Evolutionary conservation across 2,888 invertebrate species (phyloP).

Genomic region (Camponotus fellah): DNA sequence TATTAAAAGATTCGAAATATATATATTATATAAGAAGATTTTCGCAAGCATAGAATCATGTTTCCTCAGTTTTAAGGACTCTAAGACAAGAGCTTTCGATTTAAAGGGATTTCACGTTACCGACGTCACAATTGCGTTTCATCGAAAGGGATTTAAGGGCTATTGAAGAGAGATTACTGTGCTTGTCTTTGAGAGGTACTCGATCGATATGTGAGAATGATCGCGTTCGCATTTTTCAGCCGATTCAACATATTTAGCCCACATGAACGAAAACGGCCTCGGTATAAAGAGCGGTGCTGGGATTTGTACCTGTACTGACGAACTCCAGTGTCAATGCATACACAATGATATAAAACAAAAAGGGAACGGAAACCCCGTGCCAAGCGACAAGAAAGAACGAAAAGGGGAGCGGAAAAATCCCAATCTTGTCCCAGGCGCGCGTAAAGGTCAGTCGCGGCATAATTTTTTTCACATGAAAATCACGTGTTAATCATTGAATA

Average conservation of each 20-base stretch:
- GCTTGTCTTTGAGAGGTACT: not conserved
- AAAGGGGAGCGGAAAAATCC: slow-evolving; percentile 71
- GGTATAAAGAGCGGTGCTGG: slow-evolving; percentile 87
- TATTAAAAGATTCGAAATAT: not conserved
- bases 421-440: slow-evolving; percentile 74
- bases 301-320: slow-evolving; percentile 86
- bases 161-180: slow-evolving; percentile 10
- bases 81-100: slow-evolving; percentile 15
- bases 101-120: slow-evolving; percentile 28
- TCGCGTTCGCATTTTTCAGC: slow-evolving; percentile 76
- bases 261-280: slow-evolving; percentile 84
- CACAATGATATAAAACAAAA: slow-evolving; percentile 63
- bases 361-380: slow-evolving; percentile 57
- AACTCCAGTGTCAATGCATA: slow-evolving; percentile 86
- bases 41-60: not conserved
- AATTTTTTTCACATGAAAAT: not conserved
- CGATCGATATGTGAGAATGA: slow-evolving; percentile 16
- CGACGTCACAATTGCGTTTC: not conserved
- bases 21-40: not conserved
- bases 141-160: slow-evolving; percentile 36
- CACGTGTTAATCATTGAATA: not conserved
- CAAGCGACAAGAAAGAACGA: slow-evolving; percentile 65
- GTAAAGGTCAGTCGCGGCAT: slow-evolving; percentile 77
- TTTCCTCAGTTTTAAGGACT: not conserved
- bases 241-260: slow-evolving; percentile 81